Conservation (phyloP, 1,140 invertebrate genomes). For the Polypedilum pembai region DNA sequence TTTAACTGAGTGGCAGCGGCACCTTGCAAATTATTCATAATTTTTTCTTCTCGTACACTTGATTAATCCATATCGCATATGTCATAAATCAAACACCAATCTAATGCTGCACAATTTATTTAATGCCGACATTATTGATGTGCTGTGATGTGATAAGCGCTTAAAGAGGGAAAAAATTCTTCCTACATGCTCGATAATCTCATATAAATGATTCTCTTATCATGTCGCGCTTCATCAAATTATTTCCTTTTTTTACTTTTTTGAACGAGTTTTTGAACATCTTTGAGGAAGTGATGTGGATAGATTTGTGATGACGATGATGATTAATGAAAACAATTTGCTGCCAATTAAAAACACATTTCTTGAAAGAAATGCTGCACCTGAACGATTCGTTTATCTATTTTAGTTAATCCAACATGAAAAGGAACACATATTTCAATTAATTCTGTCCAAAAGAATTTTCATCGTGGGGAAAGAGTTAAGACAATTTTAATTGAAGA, state of each 20-base stretch:
- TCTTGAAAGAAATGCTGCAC: neutral
- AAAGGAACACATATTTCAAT: constrained; percentile 1
- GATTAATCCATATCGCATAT: neutral
- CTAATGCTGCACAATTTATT: constrained; percentile 16
- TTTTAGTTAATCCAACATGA: neutral
- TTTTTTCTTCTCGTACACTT: neutral
- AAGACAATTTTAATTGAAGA: too few species aligned
- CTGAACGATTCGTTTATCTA: neutral
- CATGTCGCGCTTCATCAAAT: constrained; percentile 4
- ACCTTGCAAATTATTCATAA: constrained; percentile 14
- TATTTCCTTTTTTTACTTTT: neutral
- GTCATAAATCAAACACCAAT: constrained; percentile 7
- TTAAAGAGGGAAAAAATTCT: neutral
- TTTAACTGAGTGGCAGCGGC: neutral
- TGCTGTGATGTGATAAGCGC: neutral
- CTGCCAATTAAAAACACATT: constrained; percentile 7
- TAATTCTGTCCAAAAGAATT: neutral
- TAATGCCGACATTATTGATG: neutral
- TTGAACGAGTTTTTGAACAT: neutral
- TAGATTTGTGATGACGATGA: neutral
- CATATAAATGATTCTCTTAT: neutral
- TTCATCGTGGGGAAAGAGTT: neutral
- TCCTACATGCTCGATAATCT: neutral
- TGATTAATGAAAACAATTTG: constrained; percentile 8
- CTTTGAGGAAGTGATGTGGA: neutral